Conservation (phyloP, 1,140 invertebrate genomes). For the Lysiphlebus fabarum region DNA sequence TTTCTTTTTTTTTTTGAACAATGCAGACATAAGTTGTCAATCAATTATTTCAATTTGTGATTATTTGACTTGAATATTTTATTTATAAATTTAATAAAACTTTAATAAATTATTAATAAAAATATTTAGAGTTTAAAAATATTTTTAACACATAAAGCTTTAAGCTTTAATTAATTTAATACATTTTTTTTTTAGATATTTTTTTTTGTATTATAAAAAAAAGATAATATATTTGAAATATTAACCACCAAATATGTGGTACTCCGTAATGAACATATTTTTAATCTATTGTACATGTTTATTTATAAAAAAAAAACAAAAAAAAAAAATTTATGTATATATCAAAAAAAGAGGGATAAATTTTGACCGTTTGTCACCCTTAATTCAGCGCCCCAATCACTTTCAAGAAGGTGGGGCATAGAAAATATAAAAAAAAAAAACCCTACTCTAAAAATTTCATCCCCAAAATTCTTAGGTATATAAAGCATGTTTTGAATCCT, state of each 20-base stretch:
- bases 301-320: too few species aligned
- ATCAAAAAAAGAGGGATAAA: background rate
- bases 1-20: background rate
- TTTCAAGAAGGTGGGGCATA: conserved; percentile 2
- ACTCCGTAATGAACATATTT: background rate
- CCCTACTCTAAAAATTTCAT: background rate
- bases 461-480: background rate
- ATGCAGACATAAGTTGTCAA: background rate
- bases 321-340: too few species aligned
- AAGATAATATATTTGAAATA: too few species aligned
- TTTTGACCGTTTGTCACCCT: background rate
- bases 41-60: background rate
- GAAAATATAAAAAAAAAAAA: background rate
- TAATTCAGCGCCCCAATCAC: conserved; percentile 14
- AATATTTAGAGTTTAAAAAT: background rate
- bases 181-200: too few species aligned
- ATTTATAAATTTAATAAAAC: background rate
- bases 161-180: too few species aligned
- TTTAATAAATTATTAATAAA: background rate
- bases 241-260: background rate
- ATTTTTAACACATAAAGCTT: too few species aligned
- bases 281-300: too few species aligned
- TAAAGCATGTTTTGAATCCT: background rate
- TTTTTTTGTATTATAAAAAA: too few species aligned
- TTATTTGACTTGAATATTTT: background rate